Evolutionary conservation across 2,113 vertebrate genomes (phyloP).

Genomic region (Cygnus atratus): DNA sequence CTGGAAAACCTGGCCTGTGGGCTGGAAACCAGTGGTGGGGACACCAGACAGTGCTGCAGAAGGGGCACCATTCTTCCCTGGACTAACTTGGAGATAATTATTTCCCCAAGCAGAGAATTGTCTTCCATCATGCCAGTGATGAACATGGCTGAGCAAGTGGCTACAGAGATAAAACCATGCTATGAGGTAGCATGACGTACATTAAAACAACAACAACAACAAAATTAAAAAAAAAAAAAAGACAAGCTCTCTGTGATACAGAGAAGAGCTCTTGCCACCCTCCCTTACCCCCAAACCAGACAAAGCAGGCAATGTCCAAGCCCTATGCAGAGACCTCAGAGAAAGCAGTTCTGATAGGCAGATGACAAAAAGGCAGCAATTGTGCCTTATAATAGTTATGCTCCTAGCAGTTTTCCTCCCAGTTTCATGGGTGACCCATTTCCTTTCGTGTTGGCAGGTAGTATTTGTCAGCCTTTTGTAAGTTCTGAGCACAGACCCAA

Average conservation of each 20-base stretch:
- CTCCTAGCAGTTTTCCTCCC: not conserved
- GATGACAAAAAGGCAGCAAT: not conserved
- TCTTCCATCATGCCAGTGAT: not conserved
- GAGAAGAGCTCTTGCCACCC: not conserved
- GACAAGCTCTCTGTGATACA: not conserved
- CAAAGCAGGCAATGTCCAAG: not conserved
- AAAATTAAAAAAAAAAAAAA: not conserved
- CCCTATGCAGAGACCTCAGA: not conserved
- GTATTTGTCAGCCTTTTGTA: not conserved
- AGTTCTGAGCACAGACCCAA: not conserved
- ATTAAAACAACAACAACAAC: not conserved
- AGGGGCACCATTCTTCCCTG: not conserved
- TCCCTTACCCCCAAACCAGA: not conserved
- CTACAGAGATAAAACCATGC: constrained; percentile 3
- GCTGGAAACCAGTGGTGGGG: not conserved
- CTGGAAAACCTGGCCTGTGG: not conserved
- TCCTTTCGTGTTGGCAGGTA: not conserved
- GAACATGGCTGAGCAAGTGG: not conserved
- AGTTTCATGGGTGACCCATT: not conserved
- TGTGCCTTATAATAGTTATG: not conserved
- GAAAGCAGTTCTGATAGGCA: not conserved
- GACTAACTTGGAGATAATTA: not conserved
- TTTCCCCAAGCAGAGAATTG: not conserved
- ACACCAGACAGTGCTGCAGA: not conserved
- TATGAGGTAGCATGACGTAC: constrained; percentile 36